These are phyloP conservation scores for Tragelaphus buxtoni DNA, from an alignment of 2,113 vertebrate species.

Conservation along the genomic window DNA sequence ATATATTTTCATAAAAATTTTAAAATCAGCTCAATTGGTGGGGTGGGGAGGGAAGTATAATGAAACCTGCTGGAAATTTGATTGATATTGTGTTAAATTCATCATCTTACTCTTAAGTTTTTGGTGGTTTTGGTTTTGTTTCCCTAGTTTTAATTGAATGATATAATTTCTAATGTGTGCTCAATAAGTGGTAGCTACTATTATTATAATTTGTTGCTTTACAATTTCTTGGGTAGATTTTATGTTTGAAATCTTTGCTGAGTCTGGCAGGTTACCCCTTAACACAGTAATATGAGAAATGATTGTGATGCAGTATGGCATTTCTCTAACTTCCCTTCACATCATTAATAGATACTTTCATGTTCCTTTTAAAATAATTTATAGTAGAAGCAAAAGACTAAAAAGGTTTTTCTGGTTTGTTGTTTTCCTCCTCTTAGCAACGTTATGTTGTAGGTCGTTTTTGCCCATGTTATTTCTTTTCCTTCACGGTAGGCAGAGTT, in stretches of 20 bases:
- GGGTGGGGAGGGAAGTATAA: background rate
- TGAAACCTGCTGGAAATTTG: background rate
- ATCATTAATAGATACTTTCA: background rate
- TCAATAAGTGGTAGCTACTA: background rate
- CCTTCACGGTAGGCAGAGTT: background rate
- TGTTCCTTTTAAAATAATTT: background rate
- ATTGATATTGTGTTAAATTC: background rate
- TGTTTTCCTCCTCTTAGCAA: background rate
- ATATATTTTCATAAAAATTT: background rate
- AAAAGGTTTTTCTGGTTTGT: background rate
- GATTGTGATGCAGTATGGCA: background rate
- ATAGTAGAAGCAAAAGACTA: background rate
- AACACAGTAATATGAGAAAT: background rate
- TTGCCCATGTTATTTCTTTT: background rate
- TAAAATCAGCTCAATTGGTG: background rate
- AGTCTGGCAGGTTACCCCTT: background rate
- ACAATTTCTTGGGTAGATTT: background rate
- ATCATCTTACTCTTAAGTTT: background rate
- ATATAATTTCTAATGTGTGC: background rate
- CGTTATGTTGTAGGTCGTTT: background rate
- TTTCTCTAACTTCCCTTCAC: conserved; percentile 3
- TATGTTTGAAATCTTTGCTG: background rate
- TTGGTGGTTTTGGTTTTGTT: background rate
- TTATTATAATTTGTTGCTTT: background rate
- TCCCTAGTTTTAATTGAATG: background rate